Base-by-base conservation (phyloP, 2,888 invertebrate species). In the Ceraclea dissimilis region DNA sequence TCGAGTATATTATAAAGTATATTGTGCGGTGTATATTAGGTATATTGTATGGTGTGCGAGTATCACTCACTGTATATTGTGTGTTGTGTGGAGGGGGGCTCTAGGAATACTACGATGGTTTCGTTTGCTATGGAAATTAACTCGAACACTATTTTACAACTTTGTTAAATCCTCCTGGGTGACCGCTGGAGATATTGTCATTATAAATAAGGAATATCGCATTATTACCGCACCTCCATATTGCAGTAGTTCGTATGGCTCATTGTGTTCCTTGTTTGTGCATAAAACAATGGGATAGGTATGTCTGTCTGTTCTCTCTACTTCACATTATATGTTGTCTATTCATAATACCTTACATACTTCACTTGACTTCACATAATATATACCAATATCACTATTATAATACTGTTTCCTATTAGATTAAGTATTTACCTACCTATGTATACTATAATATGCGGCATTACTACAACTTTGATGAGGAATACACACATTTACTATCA, bases 51-150 rank as follows among this genome's bases (percentile, higher is more conserved):
- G 10, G 5, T 26, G 26, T 26, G 26, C 26, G 26, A 26, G 26
- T 26, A 6, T 26, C 26, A 26, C 5, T 26, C 26, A 26, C 10
- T 6, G 26, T 10, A 26, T 10, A 26, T 4, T 26, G 26, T 26
- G 5, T 16, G 39, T 4, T 8, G 31, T 31, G 31, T 39, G 75
- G 75, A 71, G 76, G 76, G 77, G 76, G 73, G 75, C 73, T 73
- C 73, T 73, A 73, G 71, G 74, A 76, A 76, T 77, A 78, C 77
- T 78, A 77, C 77, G 73, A 69, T 69, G 74, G 71, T 60, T 39
- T 39, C 39, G 39, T 39, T 39, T 39, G 39, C 39, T 13, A 53
- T 52, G 56, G 72, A 75, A 76, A 76, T 76, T 75, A 76, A 75
- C 39, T 39, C 39, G 39, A 39, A 39, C 72, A 57, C 49, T 73